Base-by-base conservation (phyloP, 2,888 invertebrate species). In the Pandemis cinnamomeana region DNA sequence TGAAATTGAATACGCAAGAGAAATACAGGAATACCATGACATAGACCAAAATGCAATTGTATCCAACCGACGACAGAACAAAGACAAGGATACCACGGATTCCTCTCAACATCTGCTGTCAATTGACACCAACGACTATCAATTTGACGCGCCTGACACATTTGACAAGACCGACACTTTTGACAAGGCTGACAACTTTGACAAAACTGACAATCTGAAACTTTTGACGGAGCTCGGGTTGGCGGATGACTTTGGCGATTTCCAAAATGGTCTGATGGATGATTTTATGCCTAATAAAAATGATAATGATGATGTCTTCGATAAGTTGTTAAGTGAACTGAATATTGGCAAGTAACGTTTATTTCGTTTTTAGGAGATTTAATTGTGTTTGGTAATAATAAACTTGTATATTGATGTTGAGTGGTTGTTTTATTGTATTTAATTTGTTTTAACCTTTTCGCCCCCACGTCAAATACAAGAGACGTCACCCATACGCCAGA, bases 181-280 rank as follows among this genome's bases (percentile, higher is more conserved):
- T 71, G 77, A 79, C 67, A 62, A 48, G 71, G 77, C 79, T 76
- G 89, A 91, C 77, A 88, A 82, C 77, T 63, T 51, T 20, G 68
- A 75, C 36, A 77, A 80, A 13, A 75, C 77, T 48, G 91, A 91
- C 71, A 91, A 93, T 78, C 77, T 94, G 75, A 88, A 89, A 60
- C 87, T 96, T 36, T 82, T 96, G 70, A 94, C 95, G 55, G 96
- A 96, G 80, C 84, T 96, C 10, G 96, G 96, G 0, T 80, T 96
- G 44, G 94, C 93, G 0, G 95, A 95, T 41, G 93, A 94, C 68
- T 94, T 94, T 77, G 93, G 93, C 0, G 92, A 93, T 7, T 94
- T 93, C 63, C 94, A 94, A 76, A 92, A 92, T 77, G 93, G 92
- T 1, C 74, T 87, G n/a, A 80, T 88, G 66, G 87, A 88, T 64